Conservation (phyloP, 2,797 vertebrate species). For the Enteromius radiatus region DNA sequence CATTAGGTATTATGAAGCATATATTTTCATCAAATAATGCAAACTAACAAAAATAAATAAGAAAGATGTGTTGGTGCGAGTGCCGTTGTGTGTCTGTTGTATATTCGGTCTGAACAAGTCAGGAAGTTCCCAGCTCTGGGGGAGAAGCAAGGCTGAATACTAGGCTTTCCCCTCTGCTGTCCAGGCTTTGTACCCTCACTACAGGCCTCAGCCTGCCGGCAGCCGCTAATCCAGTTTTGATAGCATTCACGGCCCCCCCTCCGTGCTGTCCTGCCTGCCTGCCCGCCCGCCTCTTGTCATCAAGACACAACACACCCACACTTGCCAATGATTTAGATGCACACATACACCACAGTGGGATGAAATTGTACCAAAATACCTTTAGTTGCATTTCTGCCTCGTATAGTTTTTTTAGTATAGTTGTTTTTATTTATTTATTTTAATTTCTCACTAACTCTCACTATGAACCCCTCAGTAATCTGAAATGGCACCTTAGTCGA, state of each 20-base stretch:
- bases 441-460: neutral
- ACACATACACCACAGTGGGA: slow-evolving; percentile 28
- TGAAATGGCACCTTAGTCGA: slow-evolving; percentile 67
- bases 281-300: slow-evolving; percentile 37
- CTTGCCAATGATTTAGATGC: slow-evolving; percentile 16
- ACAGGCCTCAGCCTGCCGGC: slow-evolving; percentile 63
- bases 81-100: slow-evolving; percentile 29
- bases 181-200: slow-evolving; percentile 56
- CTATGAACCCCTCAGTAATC: slow-evolving; percentile 32
- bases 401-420: slow-evolving; percentile 22
- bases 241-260: slow-evolving; percentile 72
- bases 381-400: slow-evolving; percentile 8
- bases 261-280: slow-evolving; percentile 26
- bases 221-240: slow-evolving; percentile 80
- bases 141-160: slow-evolving; percentile 64
- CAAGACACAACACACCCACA: slow-evolving; percentile 32
- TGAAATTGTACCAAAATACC: slow-evolving; percentile 18
- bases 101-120: slow-evolving; percentile 53
- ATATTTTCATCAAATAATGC: neutral
- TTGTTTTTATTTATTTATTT: neutral
- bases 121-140: slow-evolving; percentile 68
- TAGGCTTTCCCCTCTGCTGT: slow-evolving; percentile 68
- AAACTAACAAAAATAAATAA: slow-evolving; percentile 13
- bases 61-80: neutral
- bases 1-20: neutral